Evolutionary conservation across 2,797 vertebrate species (phyloP).

Genomic region (Periophthalmus magnuspinnatus): DNA sequence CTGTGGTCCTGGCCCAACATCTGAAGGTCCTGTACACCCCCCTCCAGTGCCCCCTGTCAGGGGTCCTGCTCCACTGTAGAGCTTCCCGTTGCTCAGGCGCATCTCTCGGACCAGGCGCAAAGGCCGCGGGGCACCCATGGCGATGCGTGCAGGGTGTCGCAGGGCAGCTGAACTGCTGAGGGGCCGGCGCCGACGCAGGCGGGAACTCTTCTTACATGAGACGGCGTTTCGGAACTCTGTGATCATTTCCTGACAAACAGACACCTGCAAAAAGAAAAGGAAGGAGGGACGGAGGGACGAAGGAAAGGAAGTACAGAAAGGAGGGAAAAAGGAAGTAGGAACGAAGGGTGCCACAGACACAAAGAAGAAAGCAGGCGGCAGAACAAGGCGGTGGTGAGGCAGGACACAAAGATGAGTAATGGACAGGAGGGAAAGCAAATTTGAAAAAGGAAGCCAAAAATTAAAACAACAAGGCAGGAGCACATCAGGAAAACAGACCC

Average conservation of each 20-base stretch:
- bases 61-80: constrained; percentile 84
- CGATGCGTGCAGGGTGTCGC: constrained; percentile 79
- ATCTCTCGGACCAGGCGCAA: constrained; percentile 87
- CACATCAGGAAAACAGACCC: constrained; percentile 45
- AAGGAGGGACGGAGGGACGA: constrained; percentile 40
- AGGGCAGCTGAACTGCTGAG: constrained; percentile 71
- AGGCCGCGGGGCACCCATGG: constrained; percentile 81
- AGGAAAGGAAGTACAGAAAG: constrained; percentile 21
- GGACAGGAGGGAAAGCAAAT: constrained; percentile 27
- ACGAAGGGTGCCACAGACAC: constrained; percentile 54
- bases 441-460: constrained; percentile 32
- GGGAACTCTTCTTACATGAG: constrained; percentile 91
- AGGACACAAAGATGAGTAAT: constrained; percentile 44
- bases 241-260: constrained; percentile 94
- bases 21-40: constrained; percentile 58
- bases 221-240: constrained; percentile 89
- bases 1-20: constrained; percentile 80
- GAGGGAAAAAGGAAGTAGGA: constrained; percentile 41
- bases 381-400: constrained; percentile 61
- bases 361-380: constrained; percentile 64
- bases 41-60: constrained; percentile 72
- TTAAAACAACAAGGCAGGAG: constrained; percentile 31
- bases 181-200: constrained; percentile 82
- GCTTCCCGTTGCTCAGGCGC: constrained; percentile 91
- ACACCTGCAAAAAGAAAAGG: constrained; percentile 75